Evolutionary conservation across 2,888 invertebrate species (phyloP).

Genomic region (Tillus elongatus): DNA sequence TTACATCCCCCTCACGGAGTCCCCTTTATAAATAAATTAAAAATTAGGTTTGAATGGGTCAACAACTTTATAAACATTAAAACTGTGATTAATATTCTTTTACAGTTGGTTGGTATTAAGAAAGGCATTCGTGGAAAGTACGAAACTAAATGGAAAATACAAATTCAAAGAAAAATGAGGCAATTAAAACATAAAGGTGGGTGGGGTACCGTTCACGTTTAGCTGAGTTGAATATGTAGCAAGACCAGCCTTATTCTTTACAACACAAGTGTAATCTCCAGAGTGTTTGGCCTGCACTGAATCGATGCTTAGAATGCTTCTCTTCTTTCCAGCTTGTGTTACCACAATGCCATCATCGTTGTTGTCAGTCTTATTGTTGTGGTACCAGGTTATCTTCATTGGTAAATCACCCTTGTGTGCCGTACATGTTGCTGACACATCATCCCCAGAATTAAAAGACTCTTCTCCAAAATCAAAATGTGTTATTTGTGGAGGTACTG

Average conservation of each 20-base stretch:
- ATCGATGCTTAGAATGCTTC: slow-evolving; percentile 59
- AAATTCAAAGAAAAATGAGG: slow-evolving; percentile 43
- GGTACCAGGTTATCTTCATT: slow-evolving; percentile 57
- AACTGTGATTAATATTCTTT: too few species aligned
- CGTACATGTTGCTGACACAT: slow-evolving; percentile 56
- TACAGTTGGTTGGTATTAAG: too few species aligned
- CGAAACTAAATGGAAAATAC: too few species aligned
- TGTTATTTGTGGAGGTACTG: slow-evolving; percentile 28
- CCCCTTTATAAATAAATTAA: too few species aligned
- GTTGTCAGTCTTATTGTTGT: slow-evolving; percentile 47
- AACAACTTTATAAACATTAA: too few species aligned
- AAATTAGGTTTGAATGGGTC: too few species aligned
- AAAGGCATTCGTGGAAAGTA: too few species aligned
- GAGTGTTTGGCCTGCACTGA: slow-evolving; percentile 60
- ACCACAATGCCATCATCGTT: slow-evolving; percentile 26
- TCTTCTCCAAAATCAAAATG: slow-evolving; percentile 50
- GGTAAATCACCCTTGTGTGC: slow-evolving; percentile 63
- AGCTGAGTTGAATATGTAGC: slow-evolving; percentile 58
- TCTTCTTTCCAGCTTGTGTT: slow-evolving; percentile 42
- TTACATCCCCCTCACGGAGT: too few species aligned
- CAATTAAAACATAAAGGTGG: slow-evolving; percentile 42
- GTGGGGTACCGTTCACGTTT: slow-evolving; percentile 62
- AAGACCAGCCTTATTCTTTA: slow-evolving; percentile 61
- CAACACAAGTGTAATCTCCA: slow-evolving; percentile 68
- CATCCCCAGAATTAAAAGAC: slow-evolving; percentile 58